These are phyloP conservation scores for Elaphurus davidianus DNA, from an alignment of 2,113 vertebrate species.

Conservation along the genomic window DNA sequence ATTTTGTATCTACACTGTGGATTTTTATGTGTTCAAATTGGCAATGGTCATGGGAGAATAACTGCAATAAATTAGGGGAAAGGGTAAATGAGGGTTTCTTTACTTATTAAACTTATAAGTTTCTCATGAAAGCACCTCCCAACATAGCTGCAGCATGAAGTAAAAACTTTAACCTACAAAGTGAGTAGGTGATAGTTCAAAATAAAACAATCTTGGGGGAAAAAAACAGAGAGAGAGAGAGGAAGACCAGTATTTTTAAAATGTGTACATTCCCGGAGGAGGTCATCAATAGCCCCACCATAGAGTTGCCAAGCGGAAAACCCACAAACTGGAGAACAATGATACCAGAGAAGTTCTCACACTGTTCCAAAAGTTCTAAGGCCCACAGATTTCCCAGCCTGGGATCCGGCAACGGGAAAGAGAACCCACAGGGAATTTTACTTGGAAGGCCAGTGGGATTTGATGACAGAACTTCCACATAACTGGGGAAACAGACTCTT, in stretches of 20 bases:
- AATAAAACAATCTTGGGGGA: neutral
- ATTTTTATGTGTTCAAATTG: neutral
- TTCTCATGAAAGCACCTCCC: neutral
- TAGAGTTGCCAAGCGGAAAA: accelerated
- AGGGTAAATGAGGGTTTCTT: neutral
- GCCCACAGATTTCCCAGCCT: neutral
- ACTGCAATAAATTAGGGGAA: neutral
- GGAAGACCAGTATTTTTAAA: neutral
- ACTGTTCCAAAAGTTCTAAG: neutral
- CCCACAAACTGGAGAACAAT: neutral
- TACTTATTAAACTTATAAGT: neutral
- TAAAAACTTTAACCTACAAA: neutral
- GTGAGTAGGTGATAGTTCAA: neutral
- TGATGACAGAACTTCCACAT: neutral
- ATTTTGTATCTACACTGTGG: neutral
- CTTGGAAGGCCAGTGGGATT: neutral
- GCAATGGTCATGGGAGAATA: neutral
- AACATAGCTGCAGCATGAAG: neutral
- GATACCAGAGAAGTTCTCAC: neutral
- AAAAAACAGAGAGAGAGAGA: neutral
- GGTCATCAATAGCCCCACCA: neutral
- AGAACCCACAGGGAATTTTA: neutral
- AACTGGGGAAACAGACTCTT: neutral
- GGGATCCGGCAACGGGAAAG: neutral
- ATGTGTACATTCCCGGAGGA: neutral